Evolutionary conservation across 1,140 invertebrate genomes (phyloP).

Genomic region (Microplitis demolitor): DNA sequence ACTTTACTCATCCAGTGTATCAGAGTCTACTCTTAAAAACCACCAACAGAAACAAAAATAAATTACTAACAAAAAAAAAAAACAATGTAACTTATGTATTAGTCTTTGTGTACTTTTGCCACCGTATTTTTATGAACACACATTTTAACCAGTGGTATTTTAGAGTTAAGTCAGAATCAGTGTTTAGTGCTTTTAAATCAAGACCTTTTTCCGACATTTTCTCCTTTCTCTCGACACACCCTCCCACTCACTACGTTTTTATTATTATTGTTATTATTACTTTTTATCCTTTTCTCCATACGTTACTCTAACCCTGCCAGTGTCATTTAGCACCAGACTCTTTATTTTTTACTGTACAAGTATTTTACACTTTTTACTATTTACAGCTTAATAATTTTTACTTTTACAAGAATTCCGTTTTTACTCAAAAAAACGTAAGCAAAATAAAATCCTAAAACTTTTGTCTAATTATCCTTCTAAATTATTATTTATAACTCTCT

Average conservation of each 20-base stretch:
- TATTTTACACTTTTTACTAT: too few relatives aligned
- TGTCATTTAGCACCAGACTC: neutral
- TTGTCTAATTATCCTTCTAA: too few relatives aligned
- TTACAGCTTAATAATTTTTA: too few relatives aligned
- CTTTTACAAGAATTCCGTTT: too few relatives aligned
- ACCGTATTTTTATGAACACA: slow-evolving; percentile 15
- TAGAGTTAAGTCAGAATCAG: slow-evolving; percentile 50
- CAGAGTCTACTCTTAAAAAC: neutral
- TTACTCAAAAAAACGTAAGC: too few relatives aligned
- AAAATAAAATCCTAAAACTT: too few relatives aligned
- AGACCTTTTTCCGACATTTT: slow-evolving; percentile 21
- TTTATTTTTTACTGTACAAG: neutral
- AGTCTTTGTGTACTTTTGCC: too few relatives aligned
- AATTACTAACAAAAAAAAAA: neutral
- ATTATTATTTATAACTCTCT: too few relatives aligned
- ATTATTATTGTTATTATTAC: neutral
- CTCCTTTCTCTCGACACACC: slow-evolving; percentile 10
- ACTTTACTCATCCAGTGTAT: neutral
- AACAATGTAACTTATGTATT: neutral
- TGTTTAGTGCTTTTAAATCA: slow-evolving; percentile 55
- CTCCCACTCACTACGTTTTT: slow-evolving; percentile 11
- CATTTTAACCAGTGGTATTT: slow-evolving; percentile 41
- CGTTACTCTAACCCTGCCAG: too few relatives aligned
- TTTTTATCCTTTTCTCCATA: neutral
- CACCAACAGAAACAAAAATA: neutral